Evolutionary conservation across 1,140 invertebrate genomes (phyloP), one percentile per base, ranked within the genome.

Genomic region (Epicauta chinensis): DNA sequence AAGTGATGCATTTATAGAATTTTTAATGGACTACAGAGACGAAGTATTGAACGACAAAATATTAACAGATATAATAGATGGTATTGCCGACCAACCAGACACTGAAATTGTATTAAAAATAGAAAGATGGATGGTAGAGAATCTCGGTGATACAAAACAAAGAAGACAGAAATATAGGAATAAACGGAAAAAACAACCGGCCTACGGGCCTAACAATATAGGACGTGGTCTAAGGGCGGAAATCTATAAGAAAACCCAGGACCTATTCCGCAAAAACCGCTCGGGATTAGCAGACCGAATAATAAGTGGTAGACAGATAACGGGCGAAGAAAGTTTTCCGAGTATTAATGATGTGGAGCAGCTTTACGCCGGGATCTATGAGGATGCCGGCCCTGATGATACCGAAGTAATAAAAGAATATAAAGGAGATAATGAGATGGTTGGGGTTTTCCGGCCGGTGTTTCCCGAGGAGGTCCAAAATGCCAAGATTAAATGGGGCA

Each of bases 401-500:
- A 3, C 1, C 11, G n/a, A 36, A 14, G 16, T 16, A 16, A 16
- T 39, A 36, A 29, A 5, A 13, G 6, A 29, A 10, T 13, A 12
- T 10, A 11, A 3, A 14, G 30, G 15, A 6, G 2, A 23, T 3
- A 23, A 23, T 3, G 17, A 23, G 2, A 23, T 6, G 2, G 6
- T 6, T 6, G 6, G 6, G 51, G 39, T 71, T n/a, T 35, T 29
- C 16, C 2, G 16, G n/a, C 40, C 53, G 2, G 15, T 55, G 3
- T 31, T 39, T 6, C 6, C 11, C 1, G 51, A 53, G 10, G 45
- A 53, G 1, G 44, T 57, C 1, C 11, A 11, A 16, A 34, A 10
- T 6, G 38, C 55, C 16, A 36, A 23, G 3, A 17, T 5, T 1
- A 29, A 13, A 10, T 58, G 52, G 52, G 23, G 68, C 68, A 0